Evolutionary conservation across 2,797 vertebrate genomes (phyloP).

Genomic region (Tadarida brasiliensis): DNA sequence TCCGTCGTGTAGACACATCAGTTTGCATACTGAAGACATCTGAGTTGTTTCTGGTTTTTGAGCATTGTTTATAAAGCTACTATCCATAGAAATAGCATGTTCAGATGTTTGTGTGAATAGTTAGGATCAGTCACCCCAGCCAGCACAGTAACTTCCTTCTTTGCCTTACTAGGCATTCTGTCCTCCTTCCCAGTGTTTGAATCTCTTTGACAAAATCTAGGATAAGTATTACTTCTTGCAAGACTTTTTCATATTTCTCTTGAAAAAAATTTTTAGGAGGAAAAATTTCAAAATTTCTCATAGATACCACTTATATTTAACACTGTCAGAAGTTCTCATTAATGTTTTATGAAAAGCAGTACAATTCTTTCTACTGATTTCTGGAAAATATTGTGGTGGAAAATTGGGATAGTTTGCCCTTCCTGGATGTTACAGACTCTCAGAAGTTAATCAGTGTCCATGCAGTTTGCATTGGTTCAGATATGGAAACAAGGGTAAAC

Average conservation of each 20-base stretch:
- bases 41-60: background rate
- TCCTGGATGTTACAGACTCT: background rate
- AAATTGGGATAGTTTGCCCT: background rate
- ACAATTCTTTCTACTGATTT: background rate
- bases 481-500: background rate
- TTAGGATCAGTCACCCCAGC: too few relatives aligned
- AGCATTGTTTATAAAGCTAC: background rate
- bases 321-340: background rate
- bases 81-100: background rate
- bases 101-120: background rate
- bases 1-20: accelerated
- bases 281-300: background rate
- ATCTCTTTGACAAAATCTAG: background rate
- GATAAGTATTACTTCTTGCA: background rate
- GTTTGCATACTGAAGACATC: background rate
- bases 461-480: background rate
- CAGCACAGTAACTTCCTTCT: background rate
- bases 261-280: background rate
- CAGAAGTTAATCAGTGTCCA: background rate
- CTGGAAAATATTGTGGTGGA: background rate
- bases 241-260: background rate
- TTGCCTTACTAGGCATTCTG: accelerated
- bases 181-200: background rate
- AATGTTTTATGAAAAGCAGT: background rate
- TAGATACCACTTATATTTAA: background rate